These are phyloP conservation scores for Leucozona laternaria DNA, from an alignment of 2,888 invertebrate species.

Conservation along the genomic window DNA sequence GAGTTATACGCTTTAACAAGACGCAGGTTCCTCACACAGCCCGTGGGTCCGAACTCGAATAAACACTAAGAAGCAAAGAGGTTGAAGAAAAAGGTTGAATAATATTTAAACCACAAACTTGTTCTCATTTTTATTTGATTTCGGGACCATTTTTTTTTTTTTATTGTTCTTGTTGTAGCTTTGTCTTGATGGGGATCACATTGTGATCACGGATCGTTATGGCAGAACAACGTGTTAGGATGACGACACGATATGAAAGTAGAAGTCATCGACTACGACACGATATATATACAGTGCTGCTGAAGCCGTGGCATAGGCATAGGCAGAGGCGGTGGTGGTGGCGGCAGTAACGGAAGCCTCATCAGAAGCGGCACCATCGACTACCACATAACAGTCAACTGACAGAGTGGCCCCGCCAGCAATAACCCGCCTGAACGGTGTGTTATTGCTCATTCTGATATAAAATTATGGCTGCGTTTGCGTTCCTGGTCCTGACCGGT, in stretches of 20 bases:
- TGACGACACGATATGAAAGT: slow-evolving; percentile 74
- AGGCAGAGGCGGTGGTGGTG: slow-evolving; percentile 22
- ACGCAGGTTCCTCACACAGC: slow-evolving; percentile 14
- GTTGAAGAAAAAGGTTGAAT: slow-evolving; percentile 25
- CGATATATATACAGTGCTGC: background rate
- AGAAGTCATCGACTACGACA: slow-evolving; percentile 61
- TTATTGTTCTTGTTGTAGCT: slow-evolving; percentile 43
- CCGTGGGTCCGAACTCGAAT: slow-evolving; percentile 20
- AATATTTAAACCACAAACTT: slow-evolving; percentile 68
- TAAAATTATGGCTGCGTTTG: slow-evolving; percentile 68
- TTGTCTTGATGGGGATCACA: slow-evolving; percentile 59
- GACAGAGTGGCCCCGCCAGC: slow-evolving; percentile 71
- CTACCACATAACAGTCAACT: slow-evolving; percentile 73
- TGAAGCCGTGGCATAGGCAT: background rate
- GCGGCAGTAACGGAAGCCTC: slow-evolving; percentile 70
- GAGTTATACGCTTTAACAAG: slow-evolving; percentile 37
- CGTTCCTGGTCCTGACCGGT: background rate
- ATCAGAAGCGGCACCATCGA: slow-evolving; percentile 74
- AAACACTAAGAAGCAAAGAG: slow-evolving; percentile 21
- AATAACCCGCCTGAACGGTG: slow-evolving; percentile 70
- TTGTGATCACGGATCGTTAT: slow-evolving; percentile 71
- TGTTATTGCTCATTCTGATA: slow-evolving; percentile 75
- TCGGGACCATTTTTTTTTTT: slow-evolving; percentile 41
- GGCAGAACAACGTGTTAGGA: slow-evolving; percentile 70
- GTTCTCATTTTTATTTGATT: slow-evolving; percentile 74